Evolutionary conservation across 2,888 invertebrate species (phyloP).

Genomic region (Hirtodrosophila trivittata): DNA sequence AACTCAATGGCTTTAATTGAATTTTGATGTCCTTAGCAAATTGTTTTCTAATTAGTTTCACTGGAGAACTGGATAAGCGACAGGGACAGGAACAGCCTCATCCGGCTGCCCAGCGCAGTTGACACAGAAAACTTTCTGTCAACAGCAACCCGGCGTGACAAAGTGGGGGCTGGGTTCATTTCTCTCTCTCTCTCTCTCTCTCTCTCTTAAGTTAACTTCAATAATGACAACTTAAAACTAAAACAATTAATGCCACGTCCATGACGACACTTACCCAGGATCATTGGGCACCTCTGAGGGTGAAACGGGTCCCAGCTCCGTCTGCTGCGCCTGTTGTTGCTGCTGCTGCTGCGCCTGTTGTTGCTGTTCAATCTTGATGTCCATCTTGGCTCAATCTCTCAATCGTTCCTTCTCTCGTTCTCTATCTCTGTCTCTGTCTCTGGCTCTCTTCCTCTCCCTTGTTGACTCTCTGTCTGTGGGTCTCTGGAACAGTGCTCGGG

Average conservation of each 20-base stretch:
- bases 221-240: slow-evolving; percentile 77
- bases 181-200: too few relatives aligned
- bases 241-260: slow-evolving; percentile 76
- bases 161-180: too few relatives aligned
- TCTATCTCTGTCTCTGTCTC: background rate
- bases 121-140: slow-evolving; percentile 77
- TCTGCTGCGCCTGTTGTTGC: slow-evolving; percentile 48
- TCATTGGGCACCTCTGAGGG: slow-evolving; percentile 97
- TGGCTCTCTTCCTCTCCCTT: slow-evolving; percentile 3
- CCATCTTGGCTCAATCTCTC: slow-evolving; percentile 65
- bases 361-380: slow-evolving; percentile 85
- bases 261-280: slow-evolving; percentile 90
- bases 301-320: slow-evolving; percentile 90
- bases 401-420: background rate
- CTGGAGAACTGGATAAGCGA: slow-evolving; percentile 12
- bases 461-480: slow-evolving; percentile 13
- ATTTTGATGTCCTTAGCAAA: slow-evolving; percentile 79
- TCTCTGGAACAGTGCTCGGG: slow-evolving; percentile 18
- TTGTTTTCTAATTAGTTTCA: slow-evolving; percentile 79
- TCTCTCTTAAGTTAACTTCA: slow-evolving; percentile 28
- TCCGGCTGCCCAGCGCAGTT: slow-evolving; percentile 41
- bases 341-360: slow-evolving; percentile 56
- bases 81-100: background rate
- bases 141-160: slow-evolving; percentile 52
- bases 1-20: slow-evolving; percentile 78